These are phyloP conservation scores for Salmo trutta DNA, from an alignment of 2,797 vertebrate species.

Conservation along the genomic window DNA sequence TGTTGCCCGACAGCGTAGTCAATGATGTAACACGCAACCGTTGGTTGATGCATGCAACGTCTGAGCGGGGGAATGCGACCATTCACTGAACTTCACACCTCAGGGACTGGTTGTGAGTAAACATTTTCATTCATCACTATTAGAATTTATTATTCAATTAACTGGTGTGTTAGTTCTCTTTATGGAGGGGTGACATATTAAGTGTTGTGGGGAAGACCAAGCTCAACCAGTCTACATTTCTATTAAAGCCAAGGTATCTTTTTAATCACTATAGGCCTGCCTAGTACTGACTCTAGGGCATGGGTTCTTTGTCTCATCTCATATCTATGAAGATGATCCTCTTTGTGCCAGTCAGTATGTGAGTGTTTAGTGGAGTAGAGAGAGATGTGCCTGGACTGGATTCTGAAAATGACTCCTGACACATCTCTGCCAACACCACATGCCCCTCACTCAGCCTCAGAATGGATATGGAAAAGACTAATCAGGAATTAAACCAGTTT, in stretches of 20 bases:
- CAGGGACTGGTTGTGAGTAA: no score
- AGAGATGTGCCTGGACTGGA: constrained; percentile 46
- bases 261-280: neutral
- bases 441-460: constrained; percentile 8
- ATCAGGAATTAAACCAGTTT: constrained; percentile 70
- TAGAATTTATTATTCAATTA: no score
- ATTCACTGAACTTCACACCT: no score
- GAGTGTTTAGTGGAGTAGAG: constrained; percentile 48
- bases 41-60: no score
- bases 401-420: constrained; percentile 61
- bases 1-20: no score
- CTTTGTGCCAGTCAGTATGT: constrained; percentile 56
- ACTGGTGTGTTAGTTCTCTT: neutral
- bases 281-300: neutral
- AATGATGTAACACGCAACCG: no score
- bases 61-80: no score
- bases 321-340: constrained; percentile 40
- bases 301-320: constrained; percentile 10
- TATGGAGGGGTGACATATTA: neutral
- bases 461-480: constrained; percentile 52
- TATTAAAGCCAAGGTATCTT: neutral
- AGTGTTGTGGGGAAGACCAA: neutral
- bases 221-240: neutral
- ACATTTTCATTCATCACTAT: no score
- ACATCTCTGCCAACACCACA: constrained; percentile 49